Percentiles rank a stretch among this genome's conserved stretches.
Conservation (phyloP, 2,113 vertebrate genomes). For the Corapipo altera region DNA sequence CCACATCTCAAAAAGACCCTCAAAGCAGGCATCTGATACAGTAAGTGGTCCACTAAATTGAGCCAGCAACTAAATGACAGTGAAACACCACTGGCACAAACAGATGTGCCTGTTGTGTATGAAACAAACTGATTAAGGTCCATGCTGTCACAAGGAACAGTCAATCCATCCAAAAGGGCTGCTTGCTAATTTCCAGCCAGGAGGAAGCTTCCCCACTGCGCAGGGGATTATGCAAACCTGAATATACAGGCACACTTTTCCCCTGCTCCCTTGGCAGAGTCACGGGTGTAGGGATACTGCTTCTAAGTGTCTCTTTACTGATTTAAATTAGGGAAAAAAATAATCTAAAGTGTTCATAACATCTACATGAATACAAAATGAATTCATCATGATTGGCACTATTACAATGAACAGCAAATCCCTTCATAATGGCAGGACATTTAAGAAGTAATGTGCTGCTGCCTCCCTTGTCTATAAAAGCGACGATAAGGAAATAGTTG, state of each 20-base stretch:
- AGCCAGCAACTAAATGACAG: background rate
- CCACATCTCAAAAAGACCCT: background rate
- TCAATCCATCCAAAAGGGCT: conserved; percentile 21
- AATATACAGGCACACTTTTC: conserved; percentile 7
- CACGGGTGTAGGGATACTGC: background rate
- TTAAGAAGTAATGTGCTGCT: conserved; percentile 60
- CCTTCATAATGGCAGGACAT: conserved; percentile 54
- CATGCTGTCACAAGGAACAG: conserved; percentile 34
- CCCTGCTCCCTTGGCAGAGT: conserved; percentile 14
- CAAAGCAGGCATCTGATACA: background rate
- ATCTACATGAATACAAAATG: conserved; percentile 64
- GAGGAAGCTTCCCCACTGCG: background rate
- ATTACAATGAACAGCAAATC: conserved; percentile 62
- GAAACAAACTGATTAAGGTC: conserved; percentile 42
- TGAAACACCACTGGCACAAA: background rate
- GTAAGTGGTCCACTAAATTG: background rate
- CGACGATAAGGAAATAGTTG: conserved; percentile 42
- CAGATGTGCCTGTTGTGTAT: background rate
- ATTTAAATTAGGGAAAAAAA: conserved; percentile 56
- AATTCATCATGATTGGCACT: conserved; percentile 43
- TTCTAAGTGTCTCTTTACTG: conserved; percentile 61
- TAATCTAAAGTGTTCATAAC: conserved; percentile 44
- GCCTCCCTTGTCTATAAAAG: conserved; percentile 51
- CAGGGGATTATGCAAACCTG: background rate
- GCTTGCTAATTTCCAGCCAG: conserved; percentile 44